These are phyloP conservation scores for Ethmia dodecea DNA, from an alignment of 2,888 invertebrate species.

Conservation along the genomic window DNA sequence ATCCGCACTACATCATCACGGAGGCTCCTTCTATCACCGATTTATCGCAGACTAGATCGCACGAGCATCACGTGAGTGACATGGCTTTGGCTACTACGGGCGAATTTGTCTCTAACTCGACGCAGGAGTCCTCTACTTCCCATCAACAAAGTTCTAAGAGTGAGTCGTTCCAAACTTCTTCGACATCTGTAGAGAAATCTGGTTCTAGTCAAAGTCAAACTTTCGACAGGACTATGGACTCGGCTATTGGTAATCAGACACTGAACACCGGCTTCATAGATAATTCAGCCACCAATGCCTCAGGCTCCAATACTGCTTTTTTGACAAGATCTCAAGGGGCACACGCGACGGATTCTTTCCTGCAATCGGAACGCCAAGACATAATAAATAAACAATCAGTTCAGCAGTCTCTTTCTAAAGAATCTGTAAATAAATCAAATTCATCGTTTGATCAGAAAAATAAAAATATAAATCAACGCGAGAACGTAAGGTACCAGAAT, in stretches of 20 bases:
- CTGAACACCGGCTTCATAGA: slow-evolving; percentile 67
- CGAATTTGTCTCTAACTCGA: slow-evolving; percentile 61
- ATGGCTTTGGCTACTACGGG: slow-evolving; percentile 64
- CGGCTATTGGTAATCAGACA: slow-evolving; percentile 53
- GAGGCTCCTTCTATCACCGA: slow-evolving; percentile 70
- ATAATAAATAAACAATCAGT: slow-evolving; percentile 41
- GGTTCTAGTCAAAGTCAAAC: slow-evolving; percentile 56
- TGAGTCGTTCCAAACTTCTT: slow-evolving; percentile 61
- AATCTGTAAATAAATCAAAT: no score
- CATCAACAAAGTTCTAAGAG: slow-evolving; percentile 64
- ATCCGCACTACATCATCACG: slow-evolving; percentile 73
- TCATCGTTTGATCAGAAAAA: slow-evolving; percentile 29
- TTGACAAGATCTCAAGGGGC: slow-evolving; percentile 51
- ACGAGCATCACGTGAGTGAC: slow-evolving; percentile 58
- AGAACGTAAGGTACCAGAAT: slow-evolving; percentile 44
- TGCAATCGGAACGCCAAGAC: slow-evolving; percentile 62
- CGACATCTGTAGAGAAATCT: slow-evolving; percentile 58
- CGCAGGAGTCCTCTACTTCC: slow-evolving; percentile 50
- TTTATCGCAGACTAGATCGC: slow-evolving; percentile 58
- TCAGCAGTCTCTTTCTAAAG: slow-evolving; percentile 25
- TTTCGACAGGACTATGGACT: slow-evolving; percentile 56
- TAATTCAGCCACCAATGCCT: slow-evolving; percentile 27
- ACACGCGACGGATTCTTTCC: slow-evolving; percentile 55
- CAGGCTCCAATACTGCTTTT: slow-evolving; percentile 38
- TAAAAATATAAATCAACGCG: slow-evolving; percentile 43